These are phyloP conservation scores for Elysia crispata DNA, from an alignment of 2,888 invertebrate genomes.

Conservation along the genomic window DNA sequence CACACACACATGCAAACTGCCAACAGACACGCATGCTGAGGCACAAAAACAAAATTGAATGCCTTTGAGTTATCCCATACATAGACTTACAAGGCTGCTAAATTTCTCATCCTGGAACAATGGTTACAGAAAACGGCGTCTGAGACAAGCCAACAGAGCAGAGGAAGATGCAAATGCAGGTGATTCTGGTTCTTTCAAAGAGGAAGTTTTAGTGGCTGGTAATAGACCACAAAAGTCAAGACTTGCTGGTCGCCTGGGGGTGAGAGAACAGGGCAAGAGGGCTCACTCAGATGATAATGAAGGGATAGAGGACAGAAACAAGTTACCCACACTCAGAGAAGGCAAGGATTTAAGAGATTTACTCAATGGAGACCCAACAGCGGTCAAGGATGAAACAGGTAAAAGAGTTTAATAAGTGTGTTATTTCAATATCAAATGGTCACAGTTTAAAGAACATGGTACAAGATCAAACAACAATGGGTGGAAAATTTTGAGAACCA, in stretches of 20 bases:
- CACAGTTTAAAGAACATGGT: too few relatives aligned
- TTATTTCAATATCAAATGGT: too few relatives aligned
- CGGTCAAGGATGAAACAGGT: slow-evolving; percentile 1
- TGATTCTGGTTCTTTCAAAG: too few relatives aligned
- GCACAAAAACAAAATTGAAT: too few relatives aligned
- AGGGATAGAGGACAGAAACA: slow-evolving; percentile 11
- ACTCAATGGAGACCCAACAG: slow-evolving; percentile 39
- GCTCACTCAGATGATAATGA: not conserved
- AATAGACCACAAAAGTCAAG: not conserved
- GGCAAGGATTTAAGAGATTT: slow-evolving; percentile 50
- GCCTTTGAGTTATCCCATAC: too few relatives aligned
- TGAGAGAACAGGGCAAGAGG: not conserved
- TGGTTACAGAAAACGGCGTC: slow-evolving; percentile 42
- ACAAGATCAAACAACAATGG: too few relatives aligned
- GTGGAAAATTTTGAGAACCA: too few relatives aligned
- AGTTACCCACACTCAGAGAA: slow-evolving; percentile 22
- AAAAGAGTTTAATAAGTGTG: not conserved
- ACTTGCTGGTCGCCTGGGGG: slow-evolving; percentile 30
- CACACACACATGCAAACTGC: too few relatives aligned
- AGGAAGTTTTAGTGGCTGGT: too few relatives aligned
- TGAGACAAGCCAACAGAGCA: slow-evolving; percentile 4
- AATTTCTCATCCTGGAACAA: too few relatives aligned
- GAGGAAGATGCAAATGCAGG: not conserved
- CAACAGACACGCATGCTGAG: slow-evolving; percentile 5
- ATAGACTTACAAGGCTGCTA: too few relatives aligned